A percentile compares a stretch with the other conserved stretches of the same genome.
These are phyloP conservation scores for Chaetura pelagica DNA, from an alignment of 2,113 vertebrate species.

Conservation along the genomic window DNA sequence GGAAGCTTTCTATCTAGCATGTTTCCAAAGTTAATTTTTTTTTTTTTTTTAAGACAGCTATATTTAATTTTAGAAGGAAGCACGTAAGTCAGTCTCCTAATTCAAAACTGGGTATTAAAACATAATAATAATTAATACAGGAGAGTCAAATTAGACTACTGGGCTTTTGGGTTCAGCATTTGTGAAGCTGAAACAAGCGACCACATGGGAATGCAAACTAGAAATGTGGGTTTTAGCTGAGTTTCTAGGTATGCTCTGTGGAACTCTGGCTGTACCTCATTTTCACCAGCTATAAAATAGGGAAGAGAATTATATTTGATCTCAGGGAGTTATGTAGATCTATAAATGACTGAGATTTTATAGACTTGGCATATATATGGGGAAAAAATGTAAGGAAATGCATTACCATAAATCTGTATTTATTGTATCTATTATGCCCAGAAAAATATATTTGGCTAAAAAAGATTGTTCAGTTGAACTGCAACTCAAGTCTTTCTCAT, in stretches of 20 bases:
- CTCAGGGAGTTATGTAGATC: background rate
- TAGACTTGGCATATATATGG: no score
- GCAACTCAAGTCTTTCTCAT: background rate
- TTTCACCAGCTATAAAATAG: background rate
- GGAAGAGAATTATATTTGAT: background rate
- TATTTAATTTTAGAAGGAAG: slow-evolving; percentile 16
- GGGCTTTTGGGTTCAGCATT: background rate
- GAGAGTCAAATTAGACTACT: background rate
- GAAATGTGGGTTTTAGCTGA: background rate
- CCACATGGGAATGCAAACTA: background rate
- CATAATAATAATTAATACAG: background rate
- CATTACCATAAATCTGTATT: background rate
- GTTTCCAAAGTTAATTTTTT: slow-evolving; percentile 15
- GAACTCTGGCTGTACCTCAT: background rate
- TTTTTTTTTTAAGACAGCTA: background rate
- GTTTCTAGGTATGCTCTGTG: background rate
- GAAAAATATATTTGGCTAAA: background rate
- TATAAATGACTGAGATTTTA: background rate
- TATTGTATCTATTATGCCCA: background rate
- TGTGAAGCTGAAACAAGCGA: background rate
- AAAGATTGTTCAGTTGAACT: background rate
- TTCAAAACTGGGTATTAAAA: background rate
- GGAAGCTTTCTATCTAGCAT: background rate
- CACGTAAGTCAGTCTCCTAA: background rate
- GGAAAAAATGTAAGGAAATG: background rate